Base-by-base conservation (phyloP, 2,888 invertebrate genomes). In the Orchestes rusci region DNA sequence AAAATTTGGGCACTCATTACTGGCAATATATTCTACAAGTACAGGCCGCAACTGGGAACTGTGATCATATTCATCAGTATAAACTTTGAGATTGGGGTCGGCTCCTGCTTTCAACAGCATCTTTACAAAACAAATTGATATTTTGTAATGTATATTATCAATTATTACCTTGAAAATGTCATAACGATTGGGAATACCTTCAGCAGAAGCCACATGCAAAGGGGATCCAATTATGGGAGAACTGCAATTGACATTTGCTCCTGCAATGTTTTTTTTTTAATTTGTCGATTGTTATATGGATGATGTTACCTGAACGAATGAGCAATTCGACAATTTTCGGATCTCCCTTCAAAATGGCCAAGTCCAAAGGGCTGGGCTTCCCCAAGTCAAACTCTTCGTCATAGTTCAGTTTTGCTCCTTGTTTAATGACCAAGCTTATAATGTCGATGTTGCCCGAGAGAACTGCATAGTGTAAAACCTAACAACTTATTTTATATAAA, bases 321-420 rank as follows among this genome's bases (percentile, higher is more conserved):
- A 87, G 73, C 68, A 82, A 72, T 51, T 77, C 74, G 5, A 87
- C 77, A 63, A 87, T 77, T 3, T 75, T 69, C 0, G 83, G 79
- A 58, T 88, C 87, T 10, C 87, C 88, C 65, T 84, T 84, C 43
- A 91, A 66, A 39, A 93, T 86, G 1, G 92, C 88, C 52, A 91
- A 73, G 66, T 93, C 91, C 31, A 94, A 69, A 0, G 91, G 85
- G 39, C 86, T 84, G 2, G 71, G 69, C 70, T 75, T 67, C 44
- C 77, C 79, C 27, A 80, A 64, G 45, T 81, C 79, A 43, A 59
- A 67, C 0, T 71, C 73, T 30, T 72, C 71, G 23, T 73, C 73
- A 61, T 79, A 80, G 62, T 80, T 80, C 2, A 88, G 74, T 18
- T 73, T 73, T 0, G 90, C 90, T 0, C 91, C 91, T 64, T 88